Evolutionary conservation across 2,888 invertebrate species (phyloP), one percentile per base, ranked within the genome.

Genomic region (Venusia cambrica): DNA sequence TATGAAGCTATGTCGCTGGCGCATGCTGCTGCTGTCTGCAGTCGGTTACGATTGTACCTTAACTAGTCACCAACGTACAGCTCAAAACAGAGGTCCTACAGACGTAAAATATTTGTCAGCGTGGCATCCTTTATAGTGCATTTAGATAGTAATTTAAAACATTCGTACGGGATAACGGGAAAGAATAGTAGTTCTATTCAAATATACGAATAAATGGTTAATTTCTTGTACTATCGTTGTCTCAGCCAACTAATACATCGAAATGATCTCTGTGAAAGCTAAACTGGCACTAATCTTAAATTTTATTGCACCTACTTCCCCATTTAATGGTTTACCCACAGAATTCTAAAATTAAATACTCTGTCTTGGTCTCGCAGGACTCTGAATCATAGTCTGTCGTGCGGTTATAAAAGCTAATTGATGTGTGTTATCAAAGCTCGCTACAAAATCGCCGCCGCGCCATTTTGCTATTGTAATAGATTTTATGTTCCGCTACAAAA

Each of bases 401-500:
- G 37, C 27, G 30, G 45, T 29, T 50, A 52, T 60, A 56, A 64
- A 61, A 55, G 33, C 41, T 50, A 57, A 53, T 57, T 35, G 44
- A 50, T 30, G 37, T 42, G 21, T 39, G 41, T 48, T 37, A 49
- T 54, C 53, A 57, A 46, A 48, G 39, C 37, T 45, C 42, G 45
- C 42, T 42, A 43, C 47, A 38, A 41, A 55, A 36, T 55, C 36
- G 40, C 48, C 38, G 40, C 36, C 45, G 31, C 45, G 31, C 16
- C 6, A 19, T 61, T 67, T 54, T 57, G 56, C 60, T 63, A 62
- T 62, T 53, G 39, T 43, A 53, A 48, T 50, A 52, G 34, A 48
- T 46, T 65, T 59, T 53, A 63, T 46, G 35, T 35, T 47, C 39
- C 48, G 49, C 48, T 52, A 49, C 61, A 59, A 64, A 70, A 57